A percentile compares a stretch with the other conserved stretches of the same genome.
Evolutionary conservation across 2,797 vertebrate genomes (phyloP).

Genomic region (Chaenodraco wilsoni): DNA sequence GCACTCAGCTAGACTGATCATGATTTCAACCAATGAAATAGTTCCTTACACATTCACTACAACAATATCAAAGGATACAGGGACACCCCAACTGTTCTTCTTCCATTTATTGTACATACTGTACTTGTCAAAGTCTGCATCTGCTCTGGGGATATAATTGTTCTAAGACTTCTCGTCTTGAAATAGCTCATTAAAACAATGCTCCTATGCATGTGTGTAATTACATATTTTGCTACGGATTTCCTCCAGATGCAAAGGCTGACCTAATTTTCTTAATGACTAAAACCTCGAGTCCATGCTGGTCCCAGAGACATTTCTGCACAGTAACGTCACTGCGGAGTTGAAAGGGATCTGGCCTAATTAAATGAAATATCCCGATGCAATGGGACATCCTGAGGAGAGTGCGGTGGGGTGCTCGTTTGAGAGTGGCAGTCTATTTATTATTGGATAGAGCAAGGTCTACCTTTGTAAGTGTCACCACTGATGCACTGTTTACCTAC

Average conservation of each 20-base stretch:
- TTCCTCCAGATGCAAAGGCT: conserved; percentile 65
- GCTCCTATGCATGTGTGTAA: conserved; percentile 53
- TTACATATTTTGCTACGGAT: conserved; percentile 67
- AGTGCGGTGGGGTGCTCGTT: conserved; percentile 55
- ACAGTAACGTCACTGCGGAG: conserved; percentile 58
- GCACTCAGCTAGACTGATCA: not conserved
- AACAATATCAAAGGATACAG: not conserved
- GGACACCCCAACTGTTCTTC: conserved; percentile 3
- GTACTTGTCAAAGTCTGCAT: conserved; percentile 19
- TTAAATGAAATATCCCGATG: conserved; percentile 77
- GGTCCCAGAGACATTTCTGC: conserved; percentile 68
- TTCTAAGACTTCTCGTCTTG: conserved; percentile 40
- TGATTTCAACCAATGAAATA: not conserved
- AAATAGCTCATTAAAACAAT: conserved; percentile 71
- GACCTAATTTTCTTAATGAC: conserved; percentile 83
- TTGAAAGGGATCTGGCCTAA: conserved; percentile 80
- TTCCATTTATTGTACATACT: not conserved
- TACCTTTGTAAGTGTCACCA: conserved; percentile 32
- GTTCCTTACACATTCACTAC: not conserved
- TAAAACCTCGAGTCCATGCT: conserved; percentile 70
- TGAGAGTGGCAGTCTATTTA: conserved; percentile 71
- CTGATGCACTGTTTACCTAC: conserved; percentile 33
- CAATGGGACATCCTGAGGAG: conserved; percentile 66
- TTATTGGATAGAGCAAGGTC: conserved; percentile 55
- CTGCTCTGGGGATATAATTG: conserved; percentile 46